Evolutionary conservation across 2,888 invertebrate species (phyloP).

Genomic region (Pseudococcus longispinus): DNA sequence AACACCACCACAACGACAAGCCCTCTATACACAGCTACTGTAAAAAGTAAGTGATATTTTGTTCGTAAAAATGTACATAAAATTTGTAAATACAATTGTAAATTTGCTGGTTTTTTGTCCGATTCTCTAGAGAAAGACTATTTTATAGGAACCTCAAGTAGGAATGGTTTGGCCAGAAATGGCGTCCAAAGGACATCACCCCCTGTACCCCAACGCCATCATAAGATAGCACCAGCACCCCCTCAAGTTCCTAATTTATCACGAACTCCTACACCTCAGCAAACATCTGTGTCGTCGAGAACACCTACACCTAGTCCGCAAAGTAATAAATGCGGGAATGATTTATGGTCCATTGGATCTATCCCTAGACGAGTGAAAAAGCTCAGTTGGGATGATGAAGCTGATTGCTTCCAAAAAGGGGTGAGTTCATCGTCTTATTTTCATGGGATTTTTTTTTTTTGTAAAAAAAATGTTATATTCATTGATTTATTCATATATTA

Average conservation of each 20-base stretch:
- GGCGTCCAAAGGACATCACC: slow-evolving; percentile 61
- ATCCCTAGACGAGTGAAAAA: slow-evolving; percentile 78
- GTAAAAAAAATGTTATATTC: neutral
- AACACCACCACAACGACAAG: slow-evolving; percentile 40
- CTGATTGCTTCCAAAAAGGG: slow-evolving; percentile 59
- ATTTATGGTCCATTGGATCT: slow-evolving; percentile 71
- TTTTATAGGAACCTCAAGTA: slow-evolving; percentile 58
- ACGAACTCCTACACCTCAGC: slow-evolving; percentile 57
- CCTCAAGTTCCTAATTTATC: slow-evolving; percentile 60
- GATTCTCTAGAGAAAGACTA: slow-evolving; percentile 35
- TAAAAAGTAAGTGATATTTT: slow-evolving; percentile 65
- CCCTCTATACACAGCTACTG: slow-evolving; percentile 66
- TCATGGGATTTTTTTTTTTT: neutral
- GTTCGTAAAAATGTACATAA: neutral
- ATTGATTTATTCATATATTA: neutral
- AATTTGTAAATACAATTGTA: neutral
- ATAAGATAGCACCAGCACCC: slow-evolving; percentile 61
- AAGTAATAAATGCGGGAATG: slow-evolving; percentile 58
- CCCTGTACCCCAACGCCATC: slow-evolving; percentile 55
- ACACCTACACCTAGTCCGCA: slow-evolving; percentile 58
- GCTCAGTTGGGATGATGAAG: slow-evolving; percentile 77
- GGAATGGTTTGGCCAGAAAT: slow-evolving; percentile 59
- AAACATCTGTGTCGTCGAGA: slow-evolving; percentile 57
- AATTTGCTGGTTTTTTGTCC: neutral
- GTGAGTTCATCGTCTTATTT: slow-evolving; percentile 53